Base-by-base conservation (phyloP, 92 coral and sea anemone species). In the Actinernus sp. region DNA sequence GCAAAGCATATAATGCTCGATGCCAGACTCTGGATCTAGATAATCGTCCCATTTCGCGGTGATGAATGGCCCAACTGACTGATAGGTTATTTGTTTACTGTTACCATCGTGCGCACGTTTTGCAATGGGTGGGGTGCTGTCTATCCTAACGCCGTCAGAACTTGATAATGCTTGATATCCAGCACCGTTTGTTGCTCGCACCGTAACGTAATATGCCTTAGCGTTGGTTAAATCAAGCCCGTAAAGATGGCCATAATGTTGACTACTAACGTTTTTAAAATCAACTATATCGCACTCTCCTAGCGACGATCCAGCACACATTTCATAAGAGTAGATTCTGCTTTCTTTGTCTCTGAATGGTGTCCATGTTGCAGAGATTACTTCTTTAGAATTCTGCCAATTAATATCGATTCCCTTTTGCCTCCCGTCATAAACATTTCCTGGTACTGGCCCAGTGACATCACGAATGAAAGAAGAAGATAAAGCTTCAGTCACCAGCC, bases 31-130 rank as follows among this genome's bases (percentile, higher is more conserved):
- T 12, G 75, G 48, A 41, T 92, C 97, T 25, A 48, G 7, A 59
- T 76, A 92, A 61, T 84, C 84, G 31, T 92, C 97, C 97, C 97
- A 92, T 81, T 80, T 88, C 9, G 80, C 88, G 31, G 76, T 51
- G n/a, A 92, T 70, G 31, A 63, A 71, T 1, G 89, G 73, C 52
- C 58, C 82, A 43, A 69, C 72, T 33, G 74, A 63, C 32, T 89
- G 93, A 20, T 66, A 71, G 52, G 84, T 87, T 2, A 79, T 55
- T 3, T 58, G 57, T 3, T 36, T 63, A 8, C 59, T 57, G 3
- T 57, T 54, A 11, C 97, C 97, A 71, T 88, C 95, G 38, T 84
- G 71, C 22, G 84, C 79, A n/a, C 44, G 9, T 26, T 78, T 86
- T 12, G 75, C 71, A 8, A 39, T 73, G 20, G 97, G 89, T 25